These are phyloP conservation scores for Dyspetes luteomarginatus DNA, from an alignment of 2,888 invertebrate genomes.

Conservation along the genomic window DNA sequence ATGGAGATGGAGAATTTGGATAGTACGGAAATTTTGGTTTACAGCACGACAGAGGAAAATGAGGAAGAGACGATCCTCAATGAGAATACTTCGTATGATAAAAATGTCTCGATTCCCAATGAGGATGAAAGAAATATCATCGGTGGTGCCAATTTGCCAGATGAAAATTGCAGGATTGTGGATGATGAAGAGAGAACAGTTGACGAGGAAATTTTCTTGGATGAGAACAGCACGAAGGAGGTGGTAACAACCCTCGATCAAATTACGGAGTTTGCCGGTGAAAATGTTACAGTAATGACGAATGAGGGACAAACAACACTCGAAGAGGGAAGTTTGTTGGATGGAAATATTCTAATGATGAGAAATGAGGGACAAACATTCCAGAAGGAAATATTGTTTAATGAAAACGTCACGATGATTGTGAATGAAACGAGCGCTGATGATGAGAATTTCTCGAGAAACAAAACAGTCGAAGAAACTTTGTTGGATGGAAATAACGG, in stretches of 20 bases:
- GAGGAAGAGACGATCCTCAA: too few species aligned
- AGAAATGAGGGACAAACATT: background rate
- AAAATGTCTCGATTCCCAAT: background rate
- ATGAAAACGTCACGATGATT: background rate
- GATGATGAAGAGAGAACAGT: too few species aligned
- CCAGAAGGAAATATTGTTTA: background rate
- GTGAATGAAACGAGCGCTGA: too few species aligned
- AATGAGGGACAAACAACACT: background rate
- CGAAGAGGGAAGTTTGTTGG: background rate
- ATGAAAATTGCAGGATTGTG: too few species aligned
- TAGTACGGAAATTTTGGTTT: background rate
- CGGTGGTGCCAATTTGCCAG: background rate
- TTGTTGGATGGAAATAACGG: background rate
- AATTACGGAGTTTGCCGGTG: background rate
- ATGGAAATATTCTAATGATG: background rate
- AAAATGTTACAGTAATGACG: background rate
- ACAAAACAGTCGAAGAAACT: too few species aligned
- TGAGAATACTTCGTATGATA: background rate
- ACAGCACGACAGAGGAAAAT: background rate
- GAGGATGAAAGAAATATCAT: background rate
- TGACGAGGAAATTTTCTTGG: too few species aligned
- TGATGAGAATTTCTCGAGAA: too few species aligned
- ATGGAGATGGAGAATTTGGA: background rate
- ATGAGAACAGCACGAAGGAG: background rate
- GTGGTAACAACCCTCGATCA: background rate